Evolutionary conservation across 1,140 invertebrate genomes (phyloP).

Genomic region (Calephelis nemesis): DNA sequence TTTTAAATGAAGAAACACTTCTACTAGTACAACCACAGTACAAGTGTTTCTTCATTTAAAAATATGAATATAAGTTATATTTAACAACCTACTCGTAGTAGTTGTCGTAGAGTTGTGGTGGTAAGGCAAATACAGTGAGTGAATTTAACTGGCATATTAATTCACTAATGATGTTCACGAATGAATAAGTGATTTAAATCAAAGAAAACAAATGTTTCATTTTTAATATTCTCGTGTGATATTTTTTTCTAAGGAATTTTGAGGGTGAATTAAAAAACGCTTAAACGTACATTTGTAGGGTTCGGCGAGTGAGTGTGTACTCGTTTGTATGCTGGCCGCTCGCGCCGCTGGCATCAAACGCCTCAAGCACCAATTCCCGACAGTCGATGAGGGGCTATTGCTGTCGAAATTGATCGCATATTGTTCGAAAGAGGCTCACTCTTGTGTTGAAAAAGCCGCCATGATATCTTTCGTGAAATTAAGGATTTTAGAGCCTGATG

Average conservation of each 20-base stretch:
- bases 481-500: conserved; percentile 97
- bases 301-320: conserved; percentile 97
- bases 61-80: too few species aligned
- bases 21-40: too few species aligned
- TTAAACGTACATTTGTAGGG: conserved; percentile 81
- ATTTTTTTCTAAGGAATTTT: not conserved
- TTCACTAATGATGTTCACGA: too few species aligned
- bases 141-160: too few species aligned
- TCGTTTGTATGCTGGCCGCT: conserved; percentile 97
- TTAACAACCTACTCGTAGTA: too few species aligned
- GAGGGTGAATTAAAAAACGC: conserved; percentile 18
- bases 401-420: conserved; percentile 98
- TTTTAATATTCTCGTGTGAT: not conserved
- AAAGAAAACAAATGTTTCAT: not conserved
- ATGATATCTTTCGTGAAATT: conserved; percentile 99
- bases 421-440: conserved; percentile 96
- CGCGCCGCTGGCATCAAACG: conserved; percentile 95
- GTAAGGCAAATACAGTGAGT: too few species aligned
- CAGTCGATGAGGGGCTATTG: conserved; percentile 95
- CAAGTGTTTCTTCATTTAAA: too few species aligned
- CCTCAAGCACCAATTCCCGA: conserved; percentile 93
- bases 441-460: conserved; percentile 99
- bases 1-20: too few species aligned
- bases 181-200: not conserved
- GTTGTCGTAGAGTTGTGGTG: too few species aligned